Base-by-base conservation (phyloP, 1,140 invertebrate species). In the Lerema accius region DNA sequence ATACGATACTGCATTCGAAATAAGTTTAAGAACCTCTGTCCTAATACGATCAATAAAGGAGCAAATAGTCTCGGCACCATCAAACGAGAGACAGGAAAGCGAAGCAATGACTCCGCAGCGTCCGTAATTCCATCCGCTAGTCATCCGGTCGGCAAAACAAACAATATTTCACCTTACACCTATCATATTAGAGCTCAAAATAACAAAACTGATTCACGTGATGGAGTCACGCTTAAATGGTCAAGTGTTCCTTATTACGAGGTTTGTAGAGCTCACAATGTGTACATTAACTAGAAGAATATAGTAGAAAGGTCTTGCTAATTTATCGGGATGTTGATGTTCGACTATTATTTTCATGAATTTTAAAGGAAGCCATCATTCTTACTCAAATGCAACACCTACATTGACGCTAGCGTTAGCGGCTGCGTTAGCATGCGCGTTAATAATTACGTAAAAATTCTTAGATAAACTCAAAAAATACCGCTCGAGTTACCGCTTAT, bases 11-110 rank as follows among this genome's bases (percentile, higher is more conserved):
- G n/a, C n/a, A n/a, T n/a, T n/a, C n/a, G n/a, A n/a, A n/a, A n/a
- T n/a, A n/a, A n/a, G n/a, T n/a, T n/a, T n/a, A n/a, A n/a, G n/a
- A n/a, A n/a, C n/a, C n/a, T n/a, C n/a, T n/a, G n/a, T n/a, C n/a
- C n/a, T n/a, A n/a, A n/a, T 32, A 4, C 28, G 9, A 7, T 32
- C 28, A 32, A 32, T 32, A 39, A 17, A 11, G 32, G 11, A 46
- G 5, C 14, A 19, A 14, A 45, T 16, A 46, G 6, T 10, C 42
- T 7, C 28, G 28, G 28, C 7, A 7, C 4, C 28, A 37, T 76
- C 67, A 72, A 71, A 67, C 65, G 59, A 39, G 49, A 71, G 55
- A 67, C 73, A 81, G 78, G 82, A 83, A 84, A 82, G 72, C 66
- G 65, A 69, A 50, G 65, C 60, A 58, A 61, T 67, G 69, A 71